A percentile compares a stretch with the other conserved stretches of the same genome.
These are phyloP conservation scores for Diabrotica undecimpunctata DNA, from an alignment of 1,140 invertebrate genomes.

Conservation along the genomic window DNA sequence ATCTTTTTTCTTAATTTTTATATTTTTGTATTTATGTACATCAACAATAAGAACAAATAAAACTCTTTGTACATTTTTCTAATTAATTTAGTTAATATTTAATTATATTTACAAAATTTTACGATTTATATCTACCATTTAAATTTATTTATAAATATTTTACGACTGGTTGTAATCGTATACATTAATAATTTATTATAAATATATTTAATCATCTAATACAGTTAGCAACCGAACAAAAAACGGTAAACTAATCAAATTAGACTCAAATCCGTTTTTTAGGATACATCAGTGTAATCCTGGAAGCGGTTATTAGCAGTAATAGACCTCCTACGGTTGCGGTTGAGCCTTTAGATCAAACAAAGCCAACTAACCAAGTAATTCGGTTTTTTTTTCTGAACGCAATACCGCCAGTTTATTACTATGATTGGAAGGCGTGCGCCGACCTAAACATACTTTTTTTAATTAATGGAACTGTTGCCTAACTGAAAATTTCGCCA, in stretches of 20 bases:
- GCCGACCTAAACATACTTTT: background rate
- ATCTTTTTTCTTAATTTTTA: too few species aligned
- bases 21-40: too few species aligned
- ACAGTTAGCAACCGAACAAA: background rate
- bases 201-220: too few species aligned
- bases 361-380: slow-evolving; percentile 1
- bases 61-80: too few species aligned
- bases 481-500: background rate
- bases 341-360: background rate
- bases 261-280: background rate
- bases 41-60: too few species aligned
- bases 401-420: background rate
- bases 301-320: slow-evolving; percentile 1
- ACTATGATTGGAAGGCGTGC: background rate
- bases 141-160: too few species aligned
- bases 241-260: background rate
- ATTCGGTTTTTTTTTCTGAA: background rate
- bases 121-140: too few species aligned
- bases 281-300: background rate
- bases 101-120: too few species aligned
- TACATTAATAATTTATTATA: too few species aligned
- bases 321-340: background rate
- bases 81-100: too few species aligned
- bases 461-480: background rate
- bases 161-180: too few species aligned